phyloP scores from a whole-genome alignment of 1,140 invertebrate species.

The Nymphalis io region DNA sequence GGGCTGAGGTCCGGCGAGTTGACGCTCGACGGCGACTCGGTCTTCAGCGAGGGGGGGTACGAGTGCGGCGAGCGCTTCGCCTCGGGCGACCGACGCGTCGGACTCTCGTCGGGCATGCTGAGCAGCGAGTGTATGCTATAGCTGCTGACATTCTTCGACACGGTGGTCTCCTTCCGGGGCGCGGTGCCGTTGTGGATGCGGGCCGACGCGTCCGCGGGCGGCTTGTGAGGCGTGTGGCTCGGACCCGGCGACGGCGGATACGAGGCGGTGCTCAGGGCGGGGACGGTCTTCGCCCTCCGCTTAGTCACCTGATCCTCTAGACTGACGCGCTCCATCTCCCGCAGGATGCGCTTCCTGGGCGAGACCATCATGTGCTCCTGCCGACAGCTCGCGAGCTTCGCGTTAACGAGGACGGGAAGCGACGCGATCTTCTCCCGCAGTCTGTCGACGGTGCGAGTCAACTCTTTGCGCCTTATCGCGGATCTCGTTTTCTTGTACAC shows the following conservation, averaged over 20 bases:
- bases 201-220: constrained; percentile 39
- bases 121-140: constrained; percentile 90
- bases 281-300: constrained; percentile 75
- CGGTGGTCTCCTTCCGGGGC: constrained; percentile 52
- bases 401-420: constrained; percentile 72
- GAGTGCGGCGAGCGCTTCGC: constrained; percentile 64
- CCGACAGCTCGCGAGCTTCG: constrained; percentile 69
- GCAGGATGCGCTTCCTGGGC: constrained; percentile 87
- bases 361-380: constrained; percentile 83
- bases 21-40: constrained; percentile 68
- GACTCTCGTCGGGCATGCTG: constrained; percentile 78
- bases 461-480: constrained; percentile 60
- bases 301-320: constrained; percentile 83
- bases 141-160: constrained; percentile 83
- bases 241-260: constrained; percentile 69
- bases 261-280: constrained; percentile 67
- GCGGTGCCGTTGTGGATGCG: constrained; percentile 53
- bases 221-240: constrained; percentile 51
- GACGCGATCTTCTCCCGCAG: constrained; percentile 73
- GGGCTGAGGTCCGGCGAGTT: constrained; percentile 72
- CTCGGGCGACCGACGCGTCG: constrained; percentile 57
- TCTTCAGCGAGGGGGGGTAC: constrained; percentile 61
- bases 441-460: constrained; percentile 73
- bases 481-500: constrained; percentile 75
- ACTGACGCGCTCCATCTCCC: constrained; percentile 87